A percentile compares a stretch with the other conserved stretches of the same genome.
Conservation (phyloP, 2,888 invertebrate species). For the Cremastinae sp. region DNA sequence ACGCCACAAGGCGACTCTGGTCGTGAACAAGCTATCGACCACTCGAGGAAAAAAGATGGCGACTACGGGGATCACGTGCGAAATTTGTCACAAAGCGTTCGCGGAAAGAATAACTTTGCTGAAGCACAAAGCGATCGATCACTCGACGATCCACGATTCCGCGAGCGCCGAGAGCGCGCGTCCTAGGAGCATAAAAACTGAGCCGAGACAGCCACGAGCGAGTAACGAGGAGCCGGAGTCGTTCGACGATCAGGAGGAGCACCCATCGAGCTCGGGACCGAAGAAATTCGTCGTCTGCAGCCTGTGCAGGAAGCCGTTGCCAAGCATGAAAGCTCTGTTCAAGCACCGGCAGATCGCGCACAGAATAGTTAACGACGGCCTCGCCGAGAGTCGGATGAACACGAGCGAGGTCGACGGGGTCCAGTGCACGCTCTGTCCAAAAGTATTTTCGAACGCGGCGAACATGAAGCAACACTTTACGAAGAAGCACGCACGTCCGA, state of each 20-base stretch:
- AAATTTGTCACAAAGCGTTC: slow-evolving; percentile 80
- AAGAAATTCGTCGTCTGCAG: slow-evolving; percentile 82
- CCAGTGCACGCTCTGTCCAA: slow-evolving; percentile 82
- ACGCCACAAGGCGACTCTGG: slow-evolving; percentile 75
- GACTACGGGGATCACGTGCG: slow-evolving; percentile 74
- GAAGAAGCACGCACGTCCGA: slow-evolving; percentile 82
- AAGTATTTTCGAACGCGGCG: slow-evolving; percentile 82
- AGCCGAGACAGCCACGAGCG: slow-evolving; percentile 44
- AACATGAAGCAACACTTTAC: slow-evolving; percentile 83
- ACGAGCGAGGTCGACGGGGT: slow-evolving; percentile 61
- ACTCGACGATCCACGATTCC: slow-evolving; percentile 43
- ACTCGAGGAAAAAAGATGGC: slow-evolving; percentile 34
- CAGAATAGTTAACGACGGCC: slow-evolving; percentile 76
- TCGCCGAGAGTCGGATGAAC: background rate
- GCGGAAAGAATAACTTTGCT: slow-evolving; percentile 77
- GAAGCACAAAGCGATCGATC: slow-evolving; percentile 76
- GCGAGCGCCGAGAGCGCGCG: slow-evolving; percentile 41
- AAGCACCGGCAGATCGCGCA: slow-evolving; percentile 84
- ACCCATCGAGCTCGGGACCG: background rate
- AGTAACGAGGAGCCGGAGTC: slow-evolving; percentile 57
- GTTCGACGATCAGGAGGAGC: background rate
- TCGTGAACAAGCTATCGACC: background rate
- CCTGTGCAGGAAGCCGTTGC: slow-evolving; percentile 85
- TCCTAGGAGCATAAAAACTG: slow-evolving; percentile 61
- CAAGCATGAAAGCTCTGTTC: slow-evolving; percentile 84